A percentile compares a stretch with the other conserved stretches of the same genome.
These are phyloP conservation scores for Serrognathus titanus DNA, from an alignment of 2,888 invertebrate species.

Conservation along the genomic window DNA sequence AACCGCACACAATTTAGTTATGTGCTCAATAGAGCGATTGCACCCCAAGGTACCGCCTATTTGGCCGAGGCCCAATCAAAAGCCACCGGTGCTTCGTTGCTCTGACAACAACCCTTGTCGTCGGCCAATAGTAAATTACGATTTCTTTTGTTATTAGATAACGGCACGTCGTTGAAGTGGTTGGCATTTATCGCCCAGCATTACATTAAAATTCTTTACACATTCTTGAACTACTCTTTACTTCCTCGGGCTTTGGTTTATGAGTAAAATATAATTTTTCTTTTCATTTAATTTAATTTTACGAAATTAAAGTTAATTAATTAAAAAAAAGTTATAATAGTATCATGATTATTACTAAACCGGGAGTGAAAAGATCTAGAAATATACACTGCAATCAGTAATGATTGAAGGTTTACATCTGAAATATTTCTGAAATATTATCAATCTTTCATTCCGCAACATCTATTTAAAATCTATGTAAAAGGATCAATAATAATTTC, in stretches of 20 bases:
- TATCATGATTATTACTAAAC: not conserved
- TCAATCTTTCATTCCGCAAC: no score
- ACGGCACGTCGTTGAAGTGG: not conserved
- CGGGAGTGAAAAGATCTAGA: no score
- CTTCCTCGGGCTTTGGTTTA: no score
- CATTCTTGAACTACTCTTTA: no score
- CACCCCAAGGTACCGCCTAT: constrained; percentile 25
- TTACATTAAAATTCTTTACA: not conserved
- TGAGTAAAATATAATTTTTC: no score
- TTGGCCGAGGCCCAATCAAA: constrained; percentile 18
- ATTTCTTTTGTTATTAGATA: constrained; percentile 7
- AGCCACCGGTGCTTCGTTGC: constrained; percentile 27
- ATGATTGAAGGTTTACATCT: no score
- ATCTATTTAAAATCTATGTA: no score
- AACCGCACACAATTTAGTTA: constrained; percentile 24
- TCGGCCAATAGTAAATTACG: constrained; percentile 28
- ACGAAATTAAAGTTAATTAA: not conserved
- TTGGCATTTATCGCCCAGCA: not conserved
- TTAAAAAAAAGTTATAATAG: not conserved
- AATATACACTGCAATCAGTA: no score
- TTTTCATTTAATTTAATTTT: not conserved
- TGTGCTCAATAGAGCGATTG: constrained; percentile 17
- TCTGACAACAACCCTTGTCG: constrained; percentile 34
- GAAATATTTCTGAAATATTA: no score
- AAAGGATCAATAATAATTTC: no score